Base-by-base conservation (phyloP, 2,888 invertebrate species). In the Nymphalis c-album region DNA sequence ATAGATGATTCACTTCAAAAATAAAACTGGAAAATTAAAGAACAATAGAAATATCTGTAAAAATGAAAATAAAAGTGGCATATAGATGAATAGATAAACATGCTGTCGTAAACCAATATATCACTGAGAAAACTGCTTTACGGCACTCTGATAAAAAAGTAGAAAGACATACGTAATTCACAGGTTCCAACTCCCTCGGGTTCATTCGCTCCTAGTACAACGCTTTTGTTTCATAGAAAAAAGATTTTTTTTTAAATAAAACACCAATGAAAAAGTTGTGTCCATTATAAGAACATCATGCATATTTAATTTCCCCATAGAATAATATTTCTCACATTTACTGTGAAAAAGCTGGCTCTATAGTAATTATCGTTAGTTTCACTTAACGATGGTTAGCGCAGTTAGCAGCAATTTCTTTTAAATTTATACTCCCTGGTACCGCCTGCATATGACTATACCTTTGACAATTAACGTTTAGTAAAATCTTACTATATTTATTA, bases 331-430 rank as follows among this genome's bases (percentile, higher is more conserved):
- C 45, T 22, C 47, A 55, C 20, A 18, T 40, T n/a, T 31, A 13
- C 57, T 40, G 40, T 57, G 18, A 35, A 35, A 57, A 18, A 35
- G 13, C n/a, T 13, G n/a, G 20, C 10, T 31, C 45, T 35, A 22
- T 60, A 51, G 51, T 64, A 60, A 46, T 53, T 53, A 53, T 20
- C 59, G 46, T 64, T 60, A 64, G 64, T 64, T 60, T 60, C 46
- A 64, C 51, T 64, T 53, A 64, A 26, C 51, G 47, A 40, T 40
- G 31, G 26, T 18, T 40, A 40, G 53, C 31, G 50, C 50, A 50
- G 58, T 64, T 59, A 64, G 64, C 50, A 45, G 58, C 59, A 64
- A 64, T 64, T 64, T 59, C 59, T 64, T 64, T 55, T 64, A 58
- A 64, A 64, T 64, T 64, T 58, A 35, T 48, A 50, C 22, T 58